Conservation (phyloP, 2,888 invertebrate genomes). For the Diarsia brunnea region DNA sequence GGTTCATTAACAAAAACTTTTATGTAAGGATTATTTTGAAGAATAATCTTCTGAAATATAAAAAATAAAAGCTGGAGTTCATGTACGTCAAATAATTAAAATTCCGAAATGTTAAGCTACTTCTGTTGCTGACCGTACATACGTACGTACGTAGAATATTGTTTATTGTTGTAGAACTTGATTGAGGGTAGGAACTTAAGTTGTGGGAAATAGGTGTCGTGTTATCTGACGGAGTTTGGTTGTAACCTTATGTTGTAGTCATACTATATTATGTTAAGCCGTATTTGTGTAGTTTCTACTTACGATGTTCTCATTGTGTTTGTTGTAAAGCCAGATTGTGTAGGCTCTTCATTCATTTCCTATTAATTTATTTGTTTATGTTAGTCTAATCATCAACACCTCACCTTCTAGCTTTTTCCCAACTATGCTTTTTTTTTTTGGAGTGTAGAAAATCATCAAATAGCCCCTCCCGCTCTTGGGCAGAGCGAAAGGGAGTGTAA, state of each 20-base stretch:
- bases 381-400: background rate
- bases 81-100: too few species aligned
- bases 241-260: slow-evolving; percentile 23
- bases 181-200: slow-evolving; percentile 39
- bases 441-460: too few species aligned
- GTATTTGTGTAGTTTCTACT: slow-evolving; percentile 11
- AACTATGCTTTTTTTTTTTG: too few species aligned
- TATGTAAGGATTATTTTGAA: too few species aligned
- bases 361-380: background rate
- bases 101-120: too few species aligned
- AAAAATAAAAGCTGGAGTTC: too few species aligned
- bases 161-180: slow-evolving; percentile 55
- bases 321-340: background rate
- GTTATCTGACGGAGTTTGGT: slow-evolving; percentile 27
- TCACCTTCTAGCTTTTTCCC: too few species aligned
- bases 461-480: too few species aligned
- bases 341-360: background rate
- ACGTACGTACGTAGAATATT: slow-evolving; percentile 43
- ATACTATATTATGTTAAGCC: slow-evolving; percentile 29
- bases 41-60: too few species aligned
- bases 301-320: background rate
- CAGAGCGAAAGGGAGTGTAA: too few species aligned
- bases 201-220: slow-evolving; percentile 38
- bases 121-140: slow-evolving; percentile 11
- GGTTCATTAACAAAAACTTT: too few species aligned